Evolutionary conservation across 2,888 invertebrate genomes (phyloP).

Genomic region (Leucoma salicis): DNA sequence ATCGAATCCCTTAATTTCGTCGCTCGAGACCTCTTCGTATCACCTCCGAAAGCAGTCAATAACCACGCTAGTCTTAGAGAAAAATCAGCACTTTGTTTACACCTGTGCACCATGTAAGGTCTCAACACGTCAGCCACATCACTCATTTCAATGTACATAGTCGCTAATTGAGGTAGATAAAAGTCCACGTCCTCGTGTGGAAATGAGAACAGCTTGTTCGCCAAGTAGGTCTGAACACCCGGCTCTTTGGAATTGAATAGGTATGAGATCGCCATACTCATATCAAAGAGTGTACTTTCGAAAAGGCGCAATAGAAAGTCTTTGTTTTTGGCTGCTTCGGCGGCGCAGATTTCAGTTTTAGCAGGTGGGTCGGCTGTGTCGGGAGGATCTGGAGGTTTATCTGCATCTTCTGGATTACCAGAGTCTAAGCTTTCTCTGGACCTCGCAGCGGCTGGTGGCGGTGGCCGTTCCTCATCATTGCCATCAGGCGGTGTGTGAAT

Average conservation of each 20-base stretch:
- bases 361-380: constrained; percentile 57
- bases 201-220: constrained; percentile 98
- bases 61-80: constrained; percentile 98
- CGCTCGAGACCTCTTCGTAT: constrained; percentile 63
- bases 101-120: constrained; percentile 81
- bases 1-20: constrained; percentile 70
- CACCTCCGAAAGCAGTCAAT: constrained; percentile 95
- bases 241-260: constrained; percentile 99
- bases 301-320: constrained; percentile 93
- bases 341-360: constrained; percentile 53
- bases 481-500: constrained; percentile 79
- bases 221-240: constrained; percentile 98
- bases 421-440: constrained; percentile 90
- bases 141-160: constrained; percentile 99
- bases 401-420: constrained; percentile 84
- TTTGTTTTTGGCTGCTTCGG: constrained; percentile 77
- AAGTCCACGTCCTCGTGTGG: constrained; percentile 96
- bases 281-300: constrained; percentile 97
- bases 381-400: constrained; percentile 73
- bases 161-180: constrained; percentile 98
- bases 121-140: constrained; percentile 93
- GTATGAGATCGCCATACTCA: constrained; percentile 99
- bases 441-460: constrained; percentile 76
- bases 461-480: constrained; percentile 77
- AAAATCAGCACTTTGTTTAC: constrained; percentile 97